These are phyloP conservation scores for Neuroterus valhalla DNA, from an alignment of 1,140 invertebrate genomes.

Conservation along the genomic window DNA sequence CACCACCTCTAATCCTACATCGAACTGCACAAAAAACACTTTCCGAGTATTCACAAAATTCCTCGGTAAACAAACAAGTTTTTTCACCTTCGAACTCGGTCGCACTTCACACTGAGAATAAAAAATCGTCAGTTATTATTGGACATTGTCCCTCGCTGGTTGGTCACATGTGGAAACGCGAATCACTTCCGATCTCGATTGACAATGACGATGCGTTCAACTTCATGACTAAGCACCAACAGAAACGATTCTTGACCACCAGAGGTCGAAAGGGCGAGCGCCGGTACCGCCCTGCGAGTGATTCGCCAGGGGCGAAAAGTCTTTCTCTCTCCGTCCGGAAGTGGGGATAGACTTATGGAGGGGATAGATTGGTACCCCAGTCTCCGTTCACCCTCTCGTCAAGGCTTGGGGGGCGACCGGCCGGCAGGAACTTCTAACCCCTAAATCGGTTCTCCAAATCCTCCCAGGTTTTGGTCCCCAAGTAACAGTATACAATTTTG, in stretches of 20 bases:
- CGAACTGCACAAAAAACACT: too few species aligned
- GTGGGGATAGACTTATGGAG: constrained; percentile 36
- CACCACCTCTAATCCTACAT: background rate
- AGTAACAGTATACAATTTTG: too few species aligned
- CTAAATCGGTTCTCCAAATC: too few species aligned
- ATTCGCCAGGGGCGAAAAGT: constrained; percentile 48
- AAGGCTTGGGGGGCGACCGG: background rate
- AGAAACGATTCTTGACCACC: constrained; percentile 51
- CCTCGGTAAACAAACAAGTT: too few species aligned
- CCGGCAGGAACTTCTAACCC: background rate
- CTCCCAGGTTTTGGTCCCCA: too few species aligned
- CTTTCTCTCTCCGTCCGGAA: background rate
- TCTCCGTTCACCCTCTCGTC: background rate
- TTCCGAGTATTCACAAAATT: too few species aligned
- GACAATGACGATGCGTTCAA: constrained; percentile 28
- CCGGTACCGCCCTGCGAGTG: constrained; percentile 63
- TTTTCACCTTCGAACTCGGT: too few species aligned
- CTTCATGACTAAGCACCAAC: constrained; percentile 34
- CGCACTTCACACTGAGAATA: too few species aligned
- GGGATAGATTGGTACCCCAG: constrained; percentile 31
- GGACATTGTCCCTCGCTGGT: constrained; percentile 32
- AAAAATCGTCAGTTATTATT: too few species aligned
- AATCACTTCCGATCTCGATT: background rate
- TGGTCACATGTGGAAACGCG: background rate
- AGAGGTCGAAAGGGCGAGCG: constrained; percentile 64